These are phyloP conservation scores for Venusia cambrica DNA, from an alignment of 2,888 invertebrate genomes.

Conservation along the genomic window DNA sequence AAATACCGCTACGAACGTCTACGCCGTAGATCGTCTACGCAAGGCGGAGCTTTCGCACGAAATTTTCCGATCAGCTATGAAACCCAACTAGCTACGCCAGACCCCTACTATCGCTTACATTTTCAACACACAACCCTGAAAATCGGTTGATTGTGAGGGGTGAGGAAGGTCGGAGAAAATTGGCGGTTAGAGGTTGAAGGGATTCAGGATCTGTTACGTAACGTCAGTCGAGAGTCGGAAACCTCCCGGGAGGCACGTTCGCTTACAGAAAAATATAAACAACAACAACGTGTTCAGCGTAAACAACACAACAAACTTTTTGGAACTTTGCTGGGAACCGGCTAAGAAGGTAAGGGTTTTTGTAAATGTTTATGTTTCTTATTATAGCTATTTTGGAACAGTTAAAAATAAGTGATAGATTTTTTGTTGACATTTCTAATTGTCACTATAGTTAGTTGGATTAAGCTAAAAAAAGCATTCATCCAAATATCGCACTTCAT, in stretches of 20 bases:
- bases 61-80: slow-evolving; percentile 55
- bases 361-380: slow-evolving; percentile 14
- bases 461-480: too few relatives aligned
- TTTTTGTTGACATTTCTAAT: too few relatives aligned
- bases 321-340: slow-evolving; percentile 37
- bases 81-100: slow-evolving; percentile 39
- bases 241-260: slow-evolving; percentile 52
- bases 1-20: slow-evolving; percentile 33
- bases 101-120: slow-evolving; percentile 29
- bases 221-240: slow-evolving; percentile 63
- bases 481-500: too few relatives aligned
- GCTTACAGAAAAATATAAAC: slow-evolving; percentile 57
- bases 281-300: slow-evolving; percentile 78
- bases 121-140: neutral
- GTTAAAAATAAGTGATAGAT: too few relatives aligned
- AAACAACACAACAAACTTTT: slow-evolving; percentile 56
- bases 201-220: slow-evolving; percentile 74
- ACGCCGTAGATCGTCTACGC: slow-evolving; percentile 43
- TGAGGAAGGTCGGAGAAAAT: slow-evolving; percentile 37
- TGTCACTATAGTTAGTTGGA: too few relatives aligned
- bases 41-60: slow-evolving; percentile 63
- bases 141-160: slow-evolving; percentile 17
- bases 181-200: slow-evolving; percentile 49
- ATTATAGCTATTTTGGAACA: slow-evolving; percentile 19
- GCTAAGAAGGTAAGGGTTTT: slow-evolving; percentile 34